Percentiles rank a stretch among this genome's conserved stretches.
Conservation (phyloP, 2,113 vertebrate species). For the Gnathonemus echidnorhynchus region DNA sequence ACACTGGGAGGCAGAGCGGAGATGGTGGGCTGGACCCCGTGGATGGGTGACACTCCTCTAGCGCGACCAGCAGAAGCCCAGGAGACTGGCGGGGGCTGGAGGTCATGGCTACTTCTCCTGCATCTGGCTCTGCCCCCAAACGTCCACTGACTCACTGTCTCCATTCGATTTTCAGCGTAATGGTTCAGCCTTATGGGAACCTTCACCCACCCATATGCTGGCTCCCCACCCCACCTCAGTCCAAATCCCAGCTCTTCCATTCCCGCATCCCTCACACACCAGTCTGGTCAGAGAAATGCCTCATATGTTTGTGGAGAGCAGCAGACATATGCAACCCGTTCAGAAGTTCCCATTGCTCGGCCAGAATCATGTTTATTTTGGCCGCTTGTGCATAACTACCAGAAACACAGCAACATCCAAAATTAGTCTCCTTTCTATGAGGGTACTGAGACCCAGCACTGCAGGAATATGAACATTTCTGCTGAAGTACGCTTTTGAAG, state of each 20-base stretch:
- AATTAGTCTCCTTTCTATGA: background rate
- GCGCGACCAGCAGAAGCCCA: too few species aligned
- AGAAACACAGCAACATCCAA: slow-evolving; percentile 2
- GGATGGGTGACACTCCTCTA: background rate
- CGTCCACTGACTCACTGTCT: background rate
- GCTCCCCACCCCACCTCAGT: background rate
- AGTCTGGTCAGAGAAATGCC: slow-evolving; percentile 45
- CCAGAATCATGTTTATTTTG: background rate
- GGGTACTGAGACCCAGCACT: background rate
- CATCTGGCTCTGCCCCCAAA: slow-evolving; percentile 23
- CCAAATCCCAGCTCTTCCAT: slow-evolving; percentile 5
- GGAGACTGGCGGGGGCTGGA: background rate
- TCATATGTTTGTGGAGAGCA: slow-evolving; percentile 51
- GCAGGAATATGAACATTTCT: background rate
- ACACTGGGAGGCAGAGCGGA: background rate
- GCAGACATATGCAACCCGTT: slow-evolving; percentile 47
- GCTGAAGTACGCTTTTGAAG: background rate
- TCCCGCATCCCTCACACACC: background rate
- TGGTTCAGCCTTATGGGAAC: background rate
- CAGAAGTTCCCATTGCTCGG: slow-evolving; percentile 19
- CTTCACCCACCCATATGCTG: background rate
- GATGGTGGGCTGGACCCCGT: background rate
- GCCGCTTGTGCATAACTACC: background rate
- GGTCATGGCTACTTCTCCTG: background rate
- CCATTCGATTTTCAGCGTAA: background rate